Conservation (phyloP, 2,797 vertebrate genomes). For the Chrosomus eos region DNA sequence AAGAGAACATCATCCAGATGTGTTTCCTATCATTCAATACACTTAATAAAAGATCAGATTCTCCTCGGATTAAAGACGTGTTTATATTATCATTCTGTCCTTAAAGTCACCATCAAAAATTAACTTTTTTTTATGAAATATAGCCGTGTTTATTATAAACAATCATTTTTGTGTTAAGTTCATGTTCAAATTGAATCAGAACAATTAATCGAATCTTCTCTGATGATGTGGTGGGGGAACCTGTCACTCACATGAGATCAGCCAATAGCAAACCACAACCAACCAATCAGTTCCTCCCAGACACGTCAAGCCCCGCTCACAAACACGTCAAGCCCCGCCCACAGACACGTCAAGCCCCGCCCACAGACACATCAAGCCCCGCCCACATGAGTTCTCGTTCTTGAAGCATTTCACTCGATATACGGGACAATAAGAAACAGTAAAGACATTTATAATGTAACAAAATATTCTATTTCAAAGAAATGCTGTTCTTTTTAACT, state of each 20-base stretch:
- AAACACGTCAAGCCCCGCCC: background rate
- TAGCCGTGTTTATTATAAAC: background rate
- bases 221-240: too few species aligned
- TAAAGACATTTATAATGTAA: too few species aligned
- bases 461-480: too few species aligned
- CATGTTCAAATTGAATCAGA: too few species aligned
- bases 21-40: background rate
- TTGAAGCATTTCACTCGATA: background rate
- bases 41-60: background rate
- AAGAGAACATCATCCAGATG: conserved; percentile 61
- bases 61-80: conserved; percentile 47
- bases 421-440: too few species aligned
- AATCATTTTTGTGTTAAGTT: too few species aligned
- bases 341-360: background rate
- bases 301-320: background rate
- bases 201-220: too few species aligned
- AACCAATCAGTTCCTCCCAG: background rate
- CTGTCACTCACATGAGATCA: background rate
- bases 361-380: background rate
- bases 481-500: too few species aligned
- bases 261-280: background rate
- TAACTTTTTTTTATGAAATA: background rate
- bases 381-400: background rate
- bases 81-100: background rate
- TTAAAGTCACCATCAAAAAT: background rate